phyloP scores from a whole-genome alignment of 2,888 invertebrate species.

The Sceliomorpha sp. region DNA sequence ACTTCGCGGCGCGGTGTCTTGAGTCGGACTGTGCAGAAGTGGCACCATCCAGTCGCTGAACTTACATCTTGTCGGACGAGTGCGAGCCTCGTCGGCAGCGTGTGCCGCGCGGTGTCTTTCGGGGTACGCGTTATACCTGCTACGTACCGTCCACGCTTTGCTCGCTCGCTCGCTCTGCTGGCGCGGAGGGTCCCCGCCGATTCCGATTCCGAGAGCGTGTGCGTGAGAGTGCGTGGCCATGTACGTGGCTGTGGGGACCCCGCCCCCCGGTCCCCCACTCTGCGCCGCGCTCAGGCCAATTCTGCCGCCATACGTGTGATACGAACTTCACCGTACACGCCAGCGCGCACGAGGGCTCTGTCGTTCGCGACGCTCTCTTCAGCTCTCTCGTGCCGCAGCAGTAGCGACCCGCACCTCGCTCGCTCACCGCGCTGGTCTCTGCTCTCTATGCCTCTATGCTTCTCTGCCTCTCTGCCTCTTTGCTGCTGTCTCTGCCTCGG shows the following conservation, averaged over 20 bases:
- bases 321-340: slow-evolving; percentile 44
- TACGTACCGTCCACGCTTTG: slow-evolving; percentile 47
- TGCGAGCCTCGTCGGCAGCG: slow-evolving; percentile 80
- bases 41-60: slow-evolving; percentile 75
- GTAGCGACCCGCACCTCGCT: too few species aligned
- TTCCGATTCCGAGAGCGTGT: slow-evolving; percentile 59
- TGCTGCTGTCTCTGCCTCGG: too few species aligned
- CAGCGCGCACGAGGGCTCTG: slow-evolving; percentile 24
- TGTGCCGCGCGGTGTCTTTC: slow-evolving; percentile 82
- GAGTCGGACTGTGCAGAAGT: slow-evolving; percentile 79
- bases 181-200: slow-evolving; percentile 79
- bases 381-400: too few species aligned
- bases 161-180: slow-evolving; percentile 30
- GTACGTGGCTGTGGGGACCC: slow-evolving; percentile 73
- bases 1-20: slow-evolving; percentile 80
- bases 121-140: slow-evolving; percentile 84
- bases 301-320: slow-evolving; percentile 62
- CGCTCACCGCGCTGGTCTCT: too few species aligned
- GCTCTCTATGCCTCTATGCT: too few species aligned
- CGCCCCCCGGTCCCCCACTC: slow-evolving; percentile 65
- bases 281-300: slow-evolving; percentile 27
- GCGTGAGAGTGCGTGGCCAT: slow-evolving; percentile 79
- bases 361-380: too few species aligned
- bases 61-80: slow-evolving; percentile 80
- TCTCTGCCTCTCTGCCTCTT: too few species aligned